Evolutionary conservation across 1,140 invertebrate genomes (phyloP).

Genomic region (Temnothorax nylanderi): DNA sequence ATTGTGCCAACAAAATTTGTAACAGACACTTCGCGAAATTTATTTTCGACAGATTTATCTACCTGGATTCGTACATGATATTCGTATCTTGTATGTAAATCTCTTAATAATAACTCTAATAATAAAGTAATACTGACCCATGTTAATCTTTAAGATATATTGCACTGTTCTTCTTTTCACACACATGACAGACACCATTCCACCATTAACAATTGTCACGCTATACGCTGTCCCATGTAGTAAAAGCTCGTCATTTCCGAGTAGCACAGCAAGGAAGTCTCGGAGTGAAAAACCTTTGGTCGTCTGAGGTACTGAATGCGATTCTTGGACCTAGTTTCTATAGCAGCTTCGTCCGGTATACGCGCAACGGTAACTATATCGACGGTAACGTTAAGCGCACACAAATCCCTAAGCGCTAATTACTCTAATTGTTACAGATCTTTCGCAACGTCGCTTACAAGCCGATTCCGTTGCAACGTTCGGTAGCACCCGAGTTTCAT

Average conservation of each 20-base stretch:
- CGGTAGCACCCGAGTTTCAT: not conserved
- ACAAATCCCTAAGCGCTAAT: conserved; percentile 78
- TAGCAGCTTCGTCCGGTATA: conserved; percentile 49
- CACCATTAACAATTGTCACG: not conserved
- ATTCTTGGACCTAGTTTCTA: conserved; percentile 64
- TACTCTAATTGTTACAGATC: conserved; percentile 82
- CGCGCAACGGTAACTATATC: conserved; percentile 81
- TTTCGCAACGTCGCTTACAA: conserved; percentile 41
- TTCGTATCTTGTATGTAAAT: not conserved
- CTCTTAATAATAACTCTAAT: not conserved
- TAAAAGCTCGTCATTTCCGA: conserved; percentile 1
- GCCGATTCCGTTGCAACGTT: not conserved
- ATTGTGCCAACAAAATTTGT: not conserved
- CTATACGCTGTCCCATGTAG: not conserved
- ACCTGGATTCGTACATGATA: not conserved
- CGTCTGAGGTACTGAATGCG: conserved; percentile 71
- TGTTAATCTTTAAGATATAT: not conserved
- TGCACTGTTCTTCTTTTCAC: not conserved
- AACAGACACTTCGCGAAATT: not conserved
- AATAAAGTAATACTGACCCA: conserved; percentile 36
- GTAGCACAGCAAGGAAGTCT: not conserved
- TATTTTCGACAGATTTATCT: not conserved
- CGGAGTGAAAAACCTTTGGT: conserved; percentile 42
- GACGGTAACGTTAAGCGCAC: conserved; percentile 81
- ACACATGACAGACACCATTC: not conserved